Percentiles rank a stretch among this genome's conserved stretches.
Evolutionary conservation across 2,113 vertebrate species (phyloP).

Genomic region (Sitta europaea): DNA sequence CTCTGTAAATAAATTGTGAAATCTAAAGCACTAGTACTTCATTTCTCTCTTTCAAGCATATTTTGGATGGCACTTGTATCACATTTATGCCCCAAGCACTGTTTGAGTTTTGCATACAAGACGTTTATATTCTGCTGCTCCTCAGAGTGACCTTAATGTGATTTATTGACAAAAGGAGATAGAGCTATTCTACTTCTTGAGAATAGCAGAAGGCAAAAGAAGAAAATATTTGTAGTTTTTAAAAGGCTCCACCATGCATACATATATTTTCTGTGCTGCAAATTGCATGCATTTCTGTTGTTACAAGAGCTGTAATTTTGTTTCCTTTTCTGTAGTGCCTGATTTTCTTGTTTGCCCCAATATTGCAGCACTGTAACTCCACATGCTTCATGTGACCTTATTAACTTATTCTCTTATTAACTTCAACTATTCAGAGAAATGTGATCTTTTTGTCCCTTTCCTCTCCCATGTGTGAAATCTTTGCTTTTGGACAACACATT

Average conservation of each 20-base stretch:
- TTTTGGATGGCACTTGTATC: slow-evolving; percentile 38
- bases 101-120: background rate
- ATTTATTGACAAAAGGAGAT: slow-evolving; percentile 34
- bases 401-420: background rate
- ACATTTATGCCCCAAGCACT: background rate
- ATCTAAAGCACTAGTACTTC: slow-evolving; percentile 29
- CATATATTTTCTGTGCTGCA: background rate
- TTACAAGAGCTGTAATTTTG: background rate
- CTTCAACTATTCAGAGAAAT: background rate
- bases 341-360: background rate
- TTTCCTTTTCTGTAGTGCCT: background rate
- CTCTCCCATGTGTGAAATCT: background rate
- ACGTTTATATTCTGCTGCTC: background rate
- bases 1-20: slow-evolving; percentile 39
- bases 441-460: background rate
- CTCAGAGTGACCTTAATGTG: slow-evolving; percentile 25
- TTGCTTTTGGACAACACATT: background rate
- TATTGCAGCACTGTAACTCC: background rate
- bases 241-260: background rate
- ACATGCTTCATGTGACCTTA: background rate
- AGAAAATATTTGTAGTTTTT: slow-evolving; percentile 8
- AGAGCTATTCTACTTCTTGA: background rate
- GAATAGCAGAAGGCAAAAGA: background rate
- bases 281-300: background rate
- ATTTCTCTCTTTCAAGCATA: slow-evolving; percentile 36